Evolutionary conservation across 2,888 invertebrate genomes (phyloP), one percentile per base, ranked within the genome.

Genomic region (Dromius quadrimaculatus): DNA sequence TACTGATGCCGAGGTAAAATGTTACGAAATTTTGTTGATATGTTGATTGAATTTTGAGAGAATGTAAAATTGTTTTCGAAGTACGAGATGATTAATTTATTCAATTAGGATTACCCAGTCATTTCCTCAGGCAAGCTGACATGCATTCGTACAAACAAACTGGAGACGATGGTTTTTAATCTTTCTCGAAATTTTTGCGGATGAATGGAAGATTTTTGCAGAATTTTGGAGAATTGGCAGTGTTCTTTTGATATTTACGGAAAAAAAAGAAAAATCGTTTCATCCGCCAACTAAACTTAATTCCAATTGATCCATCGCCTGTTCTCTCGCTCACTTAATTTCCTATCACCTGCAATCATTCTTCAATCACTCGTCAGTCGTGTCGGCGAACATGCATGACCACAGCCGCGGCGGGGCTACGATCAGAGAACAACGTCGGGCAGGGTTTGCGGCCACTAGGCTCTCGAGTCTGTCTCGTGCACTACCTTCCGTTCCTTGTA

Each of bases 401-500:
- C 62, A 22, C 59, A 36, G 59, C 36, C 20, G 36, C 5, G 15
- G 59, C 59, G 38, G 11, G 17, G 34, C 62, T 79, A 83, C 73
- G 79, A 83, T 83, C 82, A 88, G 85, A 88, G 87, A 84, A 88
- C 87, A 85, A 88, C 87, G 81, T 88, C 88, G 86, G 88, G 88
- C 87, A 88, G 87, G 87, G 87, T 86, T 84, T 87, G 87, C 85
- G 87, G 87, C 86, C 87, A 87, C 87, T 88, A 88, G 87, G 88
- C 87, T 77, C 85, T 78, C 75, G 75, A 71, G 74, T 73, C 71
- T 77, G 87, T 84, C 74, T 88, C 87, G 75, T 88, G 87, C 71
- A 88, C 88, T 76, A 97, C 95, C 87, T 96, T 97, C 81, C 96
- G 92, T 85, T 98, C 97, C 86, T 97, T 96, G 87, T 95, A 96